Percentiles rank a stretch among this genome's conserved stretches.
These are phyloP conservation scores for Pelochelys cantorii DNA, from an alignment of 2,797 vertebrate species.

Conservation along the genomic window DNA sequence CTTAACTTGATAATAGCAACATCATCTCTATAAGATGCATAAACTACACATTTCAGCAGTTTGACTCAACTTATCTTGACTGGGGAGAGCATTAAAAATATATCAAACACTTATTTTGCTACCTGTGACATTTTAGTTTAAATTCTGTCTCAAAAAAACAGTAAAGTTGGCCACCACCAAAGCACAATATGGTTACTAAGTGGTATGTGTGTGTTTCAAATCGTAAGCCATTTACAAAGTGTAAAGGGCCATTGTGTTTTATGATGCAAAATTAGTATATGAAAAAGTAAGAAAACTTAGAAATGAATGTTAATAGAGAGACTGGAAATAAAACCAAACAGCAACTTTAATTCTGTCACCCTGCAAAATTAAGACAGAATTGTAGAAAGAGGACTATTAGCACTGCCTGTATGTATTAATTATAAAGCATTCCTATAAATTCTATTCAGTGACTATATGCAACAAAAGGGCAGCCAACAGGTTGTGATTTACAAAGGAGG, in stretches of 20 bases:
- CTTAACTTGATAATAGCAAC: neutral
- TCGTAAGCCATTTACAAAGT: slow-evolving; percentile 9
- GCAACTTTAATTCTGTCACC: neutral
- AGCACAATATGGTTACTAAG: slow-evolving; percentile 19
- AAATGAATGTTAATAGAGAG: slow-evolving; percentile 38
- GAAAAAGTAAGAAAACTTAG: slow-evolving; percentile 37
- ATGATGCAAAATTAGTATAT: neutral
- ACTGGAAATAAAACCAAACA: slow-evolving; percentile 21
- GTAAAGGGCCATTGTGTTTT: neutral
- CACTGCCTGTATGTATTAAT: neutral
- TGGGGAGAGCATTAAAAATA: neutral
- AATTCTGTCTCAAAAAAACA: neutral
- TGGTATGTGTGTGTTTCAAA: slow-evolving; percentile 24
- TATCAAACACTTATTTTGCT: neutral
- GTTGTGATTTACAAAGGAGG: neutral
- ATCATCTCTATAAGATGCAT: rapidly evolving
- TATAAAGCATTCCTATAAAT: neutral
- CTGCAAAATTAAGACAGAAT: neutral
- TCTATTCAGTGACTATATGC: rapidly evolving
- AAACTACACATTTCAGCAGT: neutral
- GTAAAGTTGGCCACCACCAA: slow-evolving; percentile 17
- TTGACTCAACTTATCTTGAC: neutral
- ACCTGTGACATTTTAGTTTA: neutral
- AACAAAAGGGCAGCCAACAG: neutral
- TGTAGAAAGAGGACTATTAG: neutral